phyloP scores from a whole-genome alignment of 2,888 invertebrate genomes.

The Pecten maximus region DNA sequence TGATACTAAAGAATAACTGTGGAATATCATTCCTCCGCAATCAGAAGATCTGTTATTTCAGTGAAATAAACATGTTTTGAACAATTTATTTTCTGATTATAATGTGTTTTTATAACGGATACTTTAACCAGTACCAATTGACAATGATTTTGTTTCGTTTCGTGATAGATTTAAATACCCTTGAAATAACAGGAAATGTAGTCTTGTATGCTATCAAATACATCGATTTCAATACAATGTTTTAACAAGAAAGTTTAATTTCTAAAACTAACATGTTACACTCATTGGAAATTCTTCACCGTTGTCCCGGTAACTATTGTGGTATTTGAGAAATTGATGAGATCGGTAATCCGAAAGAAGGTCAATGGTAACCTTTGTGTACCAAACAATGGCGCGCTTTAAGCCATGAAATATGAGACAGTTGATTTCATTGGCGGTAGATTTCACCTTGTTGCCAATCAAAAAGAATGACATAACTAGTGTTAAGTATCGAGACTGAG shows the following conservation, averaged over 20 bases:
- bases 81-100: not conserved
- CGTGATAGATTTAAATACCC: not conserved
- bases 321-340: constrained; percentile 24
- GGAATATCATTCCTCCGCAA: too few species aligned
- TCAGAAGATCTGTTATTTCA: too few species aligned
- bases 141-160: not conserved
- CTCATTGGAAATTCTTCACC: not conserved
- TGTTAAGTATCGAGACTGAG: not conserved
- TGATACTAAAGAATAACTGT: too few species aligned
- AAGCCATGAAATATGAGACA: constrained; percentile 31
- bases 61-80: not conserved
- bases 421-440: constrained; percentile 35
- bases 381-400: constrained; percentile 5
- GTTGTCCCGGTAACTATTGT: not conserved
- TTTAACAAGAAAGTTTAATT: constrained; percentile 30
- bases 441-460: not conserved
- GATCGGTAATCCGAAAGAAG: not conserved
- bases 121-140: not conserved
- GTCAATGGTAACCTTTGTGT: not conserved
- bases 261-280: constrained; percentile 35
- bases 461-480: constrained; percentile 5
- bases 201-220: not conserved
- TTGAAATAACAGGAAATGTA: not conserved
- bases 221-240: not conserved
- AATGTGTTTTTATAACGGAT: not conserved